Evolutionary conservation across 2,888 invertebrate genomes (phyloP).

Genomic region (Nezara viridula): DNA sequence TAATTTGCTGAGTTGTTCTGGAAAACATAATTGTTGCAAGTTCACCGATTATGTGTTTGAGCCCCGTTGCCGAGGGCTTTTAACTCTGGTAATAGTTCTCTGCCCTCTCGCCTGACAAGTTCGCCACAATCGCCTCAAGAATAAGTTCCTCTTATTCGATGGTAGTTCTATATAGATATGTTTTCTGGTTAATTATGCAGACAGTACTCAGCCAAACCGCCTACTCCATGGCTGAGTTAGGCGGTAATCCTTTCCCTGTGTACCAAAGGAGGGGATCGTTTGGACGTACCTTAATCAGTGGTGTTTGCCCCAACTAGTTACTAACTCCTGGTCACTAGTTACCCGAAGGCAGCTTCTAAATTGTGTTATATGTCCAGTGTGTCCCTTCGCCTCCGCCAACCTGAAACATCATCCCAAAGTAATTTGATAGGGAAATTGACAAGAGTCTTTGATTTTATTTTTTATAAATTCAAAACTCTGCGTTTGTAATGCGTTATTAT

Average conservation of each 20-base stretch:
- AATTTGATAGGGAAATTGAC: not conserved
- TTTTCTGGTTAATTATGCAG: not conserved
- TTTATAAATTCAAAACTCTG: too few species aligned
- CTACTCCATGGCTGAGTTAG: too few species aligned
- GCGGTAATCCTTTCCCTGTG: not conserved
- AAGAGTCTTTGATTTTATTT: not conserved
- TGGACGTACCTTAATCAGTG: not conserved
- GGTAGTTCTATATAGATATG: too few species aligned
- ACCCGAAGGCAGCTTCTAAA: not conserved
- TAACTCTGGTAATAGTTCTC: too few species aligned
- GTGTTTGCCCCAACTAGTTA: slow-evolving; percentile 19
- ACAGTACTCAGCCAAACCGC: not conserved
- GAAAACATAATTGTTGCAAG: too few species aligned
- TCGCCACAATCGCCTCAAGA: too few species aligned
- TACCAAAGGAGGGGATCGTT: not conserved
- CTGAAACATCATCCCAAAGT: slow-evolving; percentile 2
- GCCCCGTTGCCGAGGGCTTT: too few species aligned
- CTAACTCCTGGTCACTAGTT: not conserved
- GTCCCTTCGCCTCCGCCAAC: not conserved
- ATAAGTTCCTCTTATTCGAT: too few species aligned
- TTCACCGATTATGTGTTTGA: too few species aligned
- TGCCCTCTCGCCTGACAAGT: too few species aligned
- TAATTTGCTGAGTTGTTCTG: too few species aligned
- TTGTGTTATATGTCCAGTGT: slow-evolving; percentile 5
- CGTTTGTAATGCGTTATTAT: too few species aligned